Percentiles rank a stretch among this genome's conserved stretches.
Conservation (phyloP, 2,888 invertebrate species). For the Stenolophus ochropezus region DNA sequence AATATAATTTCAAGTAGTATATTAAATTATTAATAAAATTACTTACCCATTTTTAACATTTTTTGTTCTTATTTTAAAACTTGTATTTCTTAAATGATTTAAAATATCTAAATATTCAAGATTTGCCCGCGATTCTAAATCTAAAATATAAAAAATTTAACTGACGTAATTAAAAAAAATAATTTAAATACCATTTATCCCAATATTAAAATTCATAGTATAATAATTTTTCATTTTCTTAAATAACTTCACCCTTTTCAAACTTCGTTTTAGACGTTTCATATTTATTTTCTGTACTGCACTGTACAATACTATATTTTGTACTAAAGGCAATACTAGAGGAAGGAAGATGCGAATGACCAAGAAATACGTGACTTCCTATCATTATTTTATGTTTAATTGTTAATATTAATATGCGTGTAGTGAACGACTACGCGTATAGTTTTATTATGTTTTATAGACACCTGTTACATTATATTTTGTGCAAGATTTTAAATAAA, state of each 20-base stretch:
- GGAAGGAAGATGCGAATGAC: slow-evolving; percentile 26
- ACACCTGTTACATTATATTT: too few relatives aligned
- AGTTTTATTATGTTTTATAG: neutral
- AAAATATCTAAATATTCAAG: slow-evolving; percentile 64
- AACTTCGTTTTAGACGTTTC: neutral
- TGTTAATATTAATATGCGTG: neutral
- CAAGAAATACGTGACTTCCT: slow-evolving; percentile 45
- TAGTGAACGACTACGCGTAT: neutral
- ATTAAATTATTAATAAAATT: neutral
- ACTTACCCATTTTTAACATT: slow-evolving; percentile 48
- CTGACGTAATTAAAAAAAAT: neutral
- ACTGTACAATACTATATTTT: neutral
- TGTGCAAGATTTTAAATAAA: too few relatives aligned
- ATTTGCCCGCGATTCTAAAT: slow-evolving; percentile 63
- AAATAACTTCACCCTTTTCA: slow-evolving; percentile 26
- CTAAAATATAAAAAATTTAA: neutral
- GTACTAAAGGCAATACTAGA: too few relatives aligned
- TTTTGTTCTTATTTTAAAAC: slow-evolving; percentile 40
- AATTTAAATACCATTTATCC: slow-evolving; percentile 45
- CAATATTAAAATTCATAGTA: slow-evolving; percentile 44
- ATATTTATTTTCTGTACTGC: neutral
- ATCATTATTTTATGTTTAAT: slow-evolving; percentile 10
- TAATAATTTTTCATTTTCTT: slow-evolving; percentile 45
- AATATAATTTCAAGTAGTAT: neutral
- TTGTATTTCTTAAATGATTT: slow-evolving; percentile 48